phyloP scores from a whole-genome alignment of 2,113 vertebrate genomes.

The Phaethon lepturus region DNA sequence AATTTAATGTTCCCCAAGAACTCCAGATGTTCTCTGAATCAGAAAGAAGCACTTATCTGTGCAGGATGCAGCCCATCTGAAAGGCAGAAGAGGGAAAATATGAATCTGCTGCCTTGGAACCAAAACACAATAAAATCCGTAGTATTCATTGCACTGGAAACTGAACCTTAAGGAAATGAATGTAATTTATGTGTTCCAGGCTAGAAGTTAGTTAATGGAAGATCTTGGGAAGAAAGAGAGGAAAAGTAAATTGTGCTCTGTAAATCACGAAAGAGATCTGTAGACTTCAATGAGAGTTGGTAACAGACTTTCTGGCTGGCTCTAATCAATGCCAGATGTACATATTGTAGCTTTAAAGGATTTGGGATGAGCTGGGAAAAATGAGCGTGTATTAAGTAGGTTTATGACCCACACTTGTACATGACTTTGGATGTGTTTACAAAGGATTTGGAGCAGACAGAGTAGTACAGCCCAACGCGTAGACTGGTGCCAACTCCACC shows the following conservation, averaged over 20 bases:
- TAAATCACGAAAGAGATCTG: background rate
- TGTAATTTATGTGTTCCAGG: background rate
- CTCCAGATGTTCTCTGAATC: background rate
- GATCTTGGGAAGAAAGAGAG: background rate
- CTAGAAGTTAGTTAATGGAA: background rate
- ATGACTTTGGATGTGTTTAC: background rate
- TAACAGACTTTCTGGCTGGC: background rate
- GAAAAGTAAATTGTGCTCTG: background rate
- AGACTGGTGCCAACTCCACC: background rate
- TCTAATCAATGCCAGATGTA: background rate
- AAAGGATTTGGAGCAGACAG: background rate
- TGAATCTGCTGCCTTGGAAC: background rate
- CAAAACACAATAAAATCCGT: background rate
- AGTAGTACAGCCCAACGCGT: background rate
- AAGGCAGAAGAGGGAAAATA: background rate
- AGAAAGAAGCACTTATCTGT: background rate
- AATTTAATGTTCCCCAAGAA: background rate
- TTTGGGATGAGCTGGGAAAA: background rate
- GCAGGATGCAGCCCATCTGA: background rate
- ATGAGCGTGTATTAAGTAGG: background rate
- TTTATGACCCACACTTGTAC: background rate
- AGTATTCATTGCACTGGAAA: background rate
- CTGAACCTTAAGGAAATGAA: background rate
- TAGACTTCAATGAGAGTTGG: background rate
- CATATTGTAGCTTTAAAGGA: background rate